Percentiles rank a stretch among this genome's conserved stretches.
These are phyloP conservation scores for Aphidius ervi DNA, from an alignment of 1,140 invertebrate genomes.

Conservation along the genomic window DNA sequence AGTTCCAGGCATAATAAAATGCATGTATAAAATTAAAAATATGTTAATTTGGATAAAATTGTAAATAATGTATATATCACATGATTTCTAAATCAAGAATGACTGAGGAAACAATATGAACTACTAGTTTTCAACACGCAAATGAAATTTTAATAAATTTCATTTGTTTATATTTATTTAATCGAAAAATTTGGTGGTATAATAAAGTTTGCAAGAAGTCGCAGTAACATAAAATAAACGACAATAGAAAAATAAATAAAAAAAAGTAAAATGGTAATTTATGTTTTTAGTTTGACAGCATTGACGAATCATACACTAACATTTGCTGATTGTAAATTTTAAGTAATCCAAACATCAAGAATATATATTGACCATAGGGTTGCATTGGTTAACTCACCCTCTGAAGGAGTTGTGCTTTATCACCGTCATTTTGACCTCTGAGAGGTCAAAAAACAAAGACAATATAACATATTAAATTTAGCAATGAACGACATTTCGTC, in stretches of 20 bases:
- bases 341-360: constrained; percentile 41
- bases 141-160: constrained; percentile 41
- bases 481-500: too few relatives aligned
- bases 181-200: constrained; percentile 52
- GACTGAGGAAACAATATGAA: constrained; percentile 19
- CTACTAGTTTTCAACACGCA: constrained; percentile 15
- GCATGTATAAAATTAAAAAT: too few relatives aligned
- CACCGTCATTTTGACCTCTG: neutral
- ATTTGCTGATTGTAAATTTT: constrained; percentile 37
- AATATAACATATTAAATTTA: too few relatives aligned
- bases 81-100: neutral
- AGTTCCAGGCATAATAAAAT: too few relatives aligned
- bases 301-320: constrained; percentile 46
- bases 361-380: constrained; percentile 28
- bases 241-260: neutral
- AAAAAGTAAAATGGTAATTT: constrained; percentile 44
- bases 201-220: constrained; percentile 49
- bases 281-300: constrained; percentile 53
- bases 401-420: constrained; percentile 16
- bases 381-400: constrained; percentile 21
- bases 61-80: too few relatives aligned
- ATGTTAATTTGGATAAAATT: too few relatives aligned
- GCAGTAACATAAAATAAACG: constrained; percentile 17
- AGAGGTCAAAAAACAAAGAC: too few relatives aligned
- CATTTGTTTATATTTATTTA: constrained; percentile 54